Evolutionary conservation across 2,888 invertebrate genomes (phyloP).

Genomic region (Drosophila paranaensis): DNA sequence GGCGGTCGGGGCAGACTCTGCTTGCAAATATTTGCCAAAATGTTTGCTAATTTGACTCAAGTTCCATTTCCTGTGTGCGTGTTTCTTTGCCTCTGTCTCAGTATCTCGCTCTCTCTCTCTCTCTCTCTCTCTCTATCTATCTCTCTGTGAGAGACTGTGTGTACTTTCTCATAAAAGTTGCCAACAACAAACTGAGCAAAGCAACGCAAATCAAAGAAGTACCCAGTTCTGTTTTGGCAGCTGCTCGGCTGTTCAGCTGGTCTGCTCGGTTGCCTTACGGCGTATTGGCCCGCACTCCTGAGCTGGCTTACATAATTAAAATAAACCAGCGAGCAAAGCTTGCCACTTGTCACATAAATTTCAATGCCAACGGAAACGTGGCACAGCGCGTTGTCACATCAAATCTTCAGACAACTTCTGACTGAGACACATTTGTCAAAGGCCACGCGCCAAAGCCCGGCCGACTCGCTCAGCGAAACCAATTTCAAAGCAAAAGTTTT

Average conservation of each 20-base stretch:
- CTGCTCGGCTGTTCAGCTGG: slow-evolving; percentile 3
- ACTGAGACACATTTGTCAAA: slow-evolving; percentile 4
- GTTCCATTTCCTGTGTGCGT: slow-evolving; percentile 30
- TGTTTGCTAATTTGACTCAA: slow-evolving; percentile 76
- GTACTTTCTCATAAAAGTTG: slow-evolving; percentile 19
- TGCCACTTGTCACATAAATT: slow-evolving; percentile 11
- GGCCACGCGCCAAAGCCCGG: background rate
- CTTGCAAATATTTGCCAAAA: slow-evolving; percentile 72
- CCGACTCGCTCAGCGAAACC: background rate
- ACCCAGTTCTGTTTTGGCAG: background rate
- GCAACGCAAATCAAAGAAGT: slow-evolving; percentile 35
- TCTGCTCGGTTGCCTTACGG: slow-evolving; percentile 1
- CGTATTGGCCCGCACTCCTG: slow-evolving; percentile 2
- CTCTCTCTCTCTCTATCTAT: background rate
- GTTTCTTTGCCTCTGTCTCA: background rate
- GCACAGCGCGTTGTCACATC: slow-evolving; percentile 4
- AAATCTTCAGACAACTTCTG: background rate
- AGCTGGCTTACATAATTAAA: slow-evolving; percentile 36
- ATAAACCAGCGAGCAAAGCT: slow-evolving; percentile 17
- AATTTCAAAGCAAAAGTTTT: slow-evolving; percentile 4
- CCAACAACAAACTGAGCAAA: slow-evolving; percentile 23
- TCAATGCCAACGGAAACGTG: slow-evolving; percentile 5
- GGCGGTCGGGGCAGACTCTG: slow-evolving; percentile 18
- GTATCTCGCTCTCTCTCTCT: background rate
- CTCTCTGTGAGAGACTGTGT: background rate